Base-by-base conservation (phyloP, 2,888 invertebrate species). In the Ophion ellenae region DNA sequence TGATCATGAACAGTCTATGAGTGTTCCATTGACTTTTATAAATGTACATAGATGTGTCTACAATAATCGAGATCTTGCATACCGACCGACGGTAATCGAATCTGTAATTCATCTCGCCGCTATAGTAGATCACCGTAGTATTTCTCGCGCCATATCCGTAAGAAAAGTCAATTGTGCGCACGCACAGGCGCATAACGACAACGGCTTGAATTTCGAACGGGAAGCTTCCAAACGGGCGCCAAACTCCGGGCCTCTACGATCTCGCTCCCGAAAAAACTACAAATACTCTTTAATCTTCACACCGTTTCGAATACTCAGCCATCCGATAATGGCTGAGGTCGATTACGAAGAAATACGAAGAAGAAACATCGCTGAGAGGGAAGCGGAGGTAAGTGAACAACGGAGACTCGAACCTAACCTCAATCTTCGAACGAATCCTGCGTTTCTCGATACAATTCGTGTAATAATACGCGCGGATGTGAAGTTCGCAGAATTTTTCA, bases 341-440 rank as follows among this genome's bases (percentile, higher is more conserved):
- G 92, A 94, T 78, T 93, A 93, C 77, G 92, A 92, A 36, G 84
- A 88, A 32, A 67, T 93, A 57, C 90, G 94, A 20, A 88, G 90
- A 79, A 90, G 87, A 84, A 94, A 94, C 83, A 92, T 94, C 67
- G 90, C 91, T 45, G 91, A 92, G 80, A 88, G 92, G 66, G 89
- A 93, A 67, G 92, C 91, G 10, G 87, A 92, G 79, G 93, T 94
- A 90, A 91, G n/a, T 59, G 17, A 69, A 28, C n/a, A 32, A 4
- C 75, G 75, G 67, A 66, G 36, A 53, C 2, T 20, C 11, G 36
- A 45, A 83, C 71, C 73, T 86, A 87, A 87, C 87, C 84, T 85
- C 20, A 17, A n/a, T 20, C 14, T 20, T 73, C 11, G 11, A 5
- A 57, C 59, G 57, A 80, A 47, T 40, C 32, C 45, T 24, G 17